Evolutionary conservation across 1,140 invertebrate genomes (phyloP), one percentile per base, ranked within the genome.

Genomic region (Daktulosphaira vitifoliae): DNA sequence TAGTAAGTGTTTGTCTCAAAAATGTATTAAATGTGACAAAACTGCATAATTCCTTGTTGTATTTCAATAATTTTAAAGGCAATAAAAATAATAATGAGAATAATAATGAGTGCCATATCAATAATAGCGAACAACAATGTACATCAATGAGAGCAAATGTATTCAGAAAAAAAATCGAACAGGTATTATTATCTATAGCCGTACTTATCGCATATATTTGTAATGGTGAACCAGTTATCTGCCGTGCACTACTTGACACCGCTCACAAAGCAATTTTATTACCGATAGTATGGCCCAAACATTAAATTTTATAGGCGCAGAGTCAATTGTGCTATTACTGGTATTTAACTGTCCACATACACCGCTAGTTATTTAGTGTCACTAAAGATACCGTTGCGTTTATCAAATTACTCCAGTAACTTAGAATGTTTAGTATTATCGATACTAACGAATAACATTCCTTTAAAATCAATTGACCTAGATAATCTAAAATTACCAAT

Each of bases 211-310:
- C 26, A 2, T 26, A 6, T 29, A 16, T 16, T 29, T n/a, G 8
- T 2, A 16, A n/a, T 7, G 25, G 25, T 2, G 18, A 29, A 8
- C 15, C 26, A 0, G n/a, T 29, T n/a, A 2, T 29, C 6, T 51
- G 49, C 15, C 15, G 49, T 29, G 49, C n/a, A 8, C n/a, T 51
- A 9, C n/a, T 51, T 2, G 49, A 51, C 2, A 26, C 25, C 5
- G 49, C 16, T 51, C 49, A 16, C 49, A 33, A 51, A 51, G 26
- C 8, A 51, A 33, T 51, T 51, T 51, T 29, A 29, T 33, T n/a
- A 51, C 25, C 1, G 49, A 52, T 16, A 29, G 3, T 8, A 29
- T 52, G 25, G 26, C n/a, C 1, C 48, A 49, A n/a, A 3, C 20
- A 0, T 15, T 49, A 25, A 3, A 25, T 25, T 49, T 49, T 0